Percentiles rank a stretch among this genome's conserved stretches.
Conservation (phyloP, 2,113 vertebrate genomes). For the Euleptes europaea region DNA sequence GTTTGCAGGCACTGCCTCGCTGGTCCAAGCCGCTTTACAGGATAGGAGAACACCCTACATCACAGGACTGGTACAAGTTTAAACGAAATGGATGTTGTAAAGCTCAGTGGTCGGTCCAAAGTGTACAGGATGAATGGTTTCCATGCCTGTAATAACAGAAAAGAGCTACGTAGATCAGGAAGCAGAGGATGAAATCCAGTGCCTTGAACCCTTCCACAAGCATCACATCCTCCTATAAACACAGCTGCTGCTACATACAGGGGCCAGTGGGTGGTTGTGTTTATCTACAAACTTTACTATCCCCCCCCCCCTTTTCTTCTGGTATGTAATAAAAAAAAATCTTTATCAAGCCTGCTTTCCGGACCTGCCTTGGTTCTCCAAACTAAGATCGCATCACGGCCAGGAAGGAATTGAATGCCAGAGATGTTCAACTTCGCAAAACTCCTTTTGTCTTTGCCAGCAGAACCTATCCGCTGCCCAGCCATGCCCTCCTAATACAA, state of each 20-base stretch:
- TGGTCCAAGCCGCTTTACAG: neutral
- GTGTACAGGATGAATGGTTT: neutral
- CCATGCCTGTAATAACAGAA: neutral
- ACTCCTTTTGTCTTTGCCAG: neutral
- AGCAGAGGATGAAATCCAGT: neutral
- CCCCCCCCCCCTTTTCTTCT: neutral
- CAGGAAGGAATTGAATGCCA: neutral
- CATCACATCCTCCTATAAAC: neutral
- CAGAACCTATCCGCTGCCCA: neutral
- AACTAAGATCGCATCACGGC: neutral
- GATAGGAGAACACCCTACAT: too few species aligned
- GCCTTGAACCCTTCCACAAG: neutral
- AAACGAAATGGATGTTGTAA: neutral
- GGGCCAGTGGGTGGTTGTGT: neutral
- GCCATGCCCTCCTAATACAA: neutral
- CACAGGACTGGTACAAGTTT: too few species aligned
- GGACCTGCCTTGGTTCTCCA: neutral
- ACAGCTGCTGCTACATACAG: neutral
- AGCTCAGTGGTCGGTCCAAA: neutral
- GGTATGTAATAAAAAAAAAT: neutral
- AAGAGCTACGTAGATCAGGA: neutral
- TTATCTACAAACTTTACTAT: neutral
- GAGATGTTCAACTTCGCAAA: neutral
- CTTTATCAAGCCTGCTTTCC: neutral
- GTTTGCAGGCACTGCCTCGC: neutral